phyloP scores from a whole-genome alignment of 2,797 vertebrate genomes.

The Myotis myotis region DNA sequence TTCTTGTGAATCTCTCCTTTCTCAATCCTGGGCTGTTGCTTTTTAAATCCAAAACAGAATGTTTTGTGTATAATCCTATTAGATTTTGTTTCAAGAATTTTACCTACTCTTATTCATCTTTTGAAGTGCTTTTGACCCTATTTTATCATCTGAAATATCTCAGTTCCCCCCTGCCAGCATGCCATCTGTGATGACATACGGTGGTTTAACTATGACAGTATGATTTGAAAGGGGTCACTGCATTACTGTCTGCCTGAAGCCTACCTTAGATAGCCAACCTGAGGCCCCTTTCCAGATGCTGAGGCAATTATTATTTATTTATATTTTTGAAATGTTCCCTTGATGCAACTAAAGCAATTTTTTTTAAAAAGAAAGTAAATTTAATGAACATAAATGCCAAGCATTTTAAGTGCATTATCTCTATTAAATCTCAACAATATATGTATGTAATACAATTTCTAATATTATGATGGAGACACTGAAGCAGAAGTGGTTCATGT shows the following conservation, averaged over 20 bases:
- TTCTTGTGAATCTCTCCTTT: not conserved
- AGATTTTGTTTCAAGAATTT: conserved; percentile 47
- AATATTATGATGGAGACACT: not conserved
- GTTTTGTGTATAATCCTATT: conserved; percentile 43
- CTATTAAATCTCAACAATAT: not conserved
- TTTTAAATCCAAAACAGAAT: conserved; percentile 44
- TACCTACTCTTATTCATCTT: conserved; percentile 63
- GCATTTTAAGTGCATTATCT: not conserved
- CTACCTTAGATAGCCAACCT: conserved; percentile 32
- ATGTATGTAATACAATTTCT: not conserved
- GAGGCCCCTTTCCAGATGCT: not conserved
- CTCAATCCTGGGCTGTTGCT: not conserved
- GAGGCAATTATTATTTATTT: not conserved
- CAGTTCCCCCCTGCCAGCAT: conserved; percentile 15
- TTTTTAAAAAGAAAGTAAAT: not conserved
- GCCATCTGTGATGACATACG: conserved; percentile 73
- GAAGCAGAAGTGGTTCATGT: not conserved
- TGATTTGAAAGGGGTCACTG: conserved; percentile 63
- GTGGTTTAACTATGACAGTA: conserved; percentile 50
- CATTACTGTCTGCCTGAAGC: conserved; percentile 47
- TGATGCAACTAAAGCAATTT: not conserved
- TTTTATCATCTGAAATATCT: conserved; percentile 70
- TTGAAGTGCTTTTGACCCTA: conserved; percentile 64
- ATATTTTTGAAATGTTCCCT: not conserved
- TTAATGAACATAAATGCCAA: not conserved